Evolutionary conservation across 1,140 invertebrate genomes (phyloP).

Genomic region (Ceratina japonica): DNA sequence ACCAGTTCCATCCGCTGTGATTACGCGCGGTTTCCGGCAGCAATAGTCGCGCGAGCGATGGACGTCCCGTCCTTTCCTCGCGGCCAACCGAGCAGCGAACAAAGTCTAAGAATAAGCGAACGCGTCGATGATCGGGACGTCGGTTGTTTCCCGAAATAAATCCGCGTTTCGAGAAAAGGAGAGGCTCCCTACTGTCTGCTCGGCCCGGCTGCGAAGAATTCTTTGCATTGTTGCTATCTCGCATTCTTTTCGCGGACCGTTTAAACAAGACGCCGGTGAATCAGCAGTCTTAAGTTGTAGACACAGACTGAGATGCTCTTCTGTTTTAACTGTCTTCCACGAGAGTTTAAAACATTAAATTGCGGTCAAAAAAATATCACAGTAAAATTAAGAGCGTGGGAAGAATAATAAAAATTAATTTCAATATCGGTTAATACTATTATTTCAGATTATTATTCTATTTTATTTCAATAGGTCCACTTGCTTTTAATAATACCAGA

Average conservation of each 20-base stretch:
- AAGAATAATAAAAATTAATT: no score
- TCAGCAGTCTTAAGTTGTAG: not conserved
- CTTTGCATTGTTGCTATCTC: slow-evolving; percentile 44
- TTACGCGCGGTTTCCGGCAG: not conserved
- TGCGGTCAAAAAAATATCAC: no score
- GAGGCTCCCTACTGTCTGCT: slow-evolving; percentile 33
- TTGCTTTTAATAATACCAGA: no score
- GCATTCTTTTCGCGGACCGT: not conserved
- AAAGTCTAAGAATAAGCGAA: slow-evolving; percentile 55
- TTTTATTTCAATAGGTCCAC: no score
- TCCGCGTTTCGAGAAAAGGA: slow-evolving; percentile 60
- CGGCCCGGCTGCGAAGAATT: slow-evolving; percentile 34
- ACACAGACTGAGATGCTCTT: no score
- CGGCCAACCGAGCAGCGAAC: not conserved
- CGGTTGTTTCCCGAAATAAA: slow-evolving; percentile 43
- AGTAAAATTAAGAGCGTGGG: no score
- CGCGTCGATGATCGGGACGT: slow-evolving; percentile 55
- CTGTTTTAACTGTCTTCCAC: no score
- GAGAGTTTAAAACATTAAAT: no score
- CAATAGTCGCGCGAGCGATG: no score
- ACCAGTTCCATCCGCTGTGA: not conserved
- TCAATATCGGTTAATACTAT: no score
- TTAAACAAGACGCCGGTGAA: not conserved
- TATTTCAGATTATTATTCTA: no score
- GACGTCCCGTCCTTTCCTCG: not conserved